Base-by-base conservation (phyloP, 2,888 invertebrate genomes). In the Andricus quercusramuli region DNA sequence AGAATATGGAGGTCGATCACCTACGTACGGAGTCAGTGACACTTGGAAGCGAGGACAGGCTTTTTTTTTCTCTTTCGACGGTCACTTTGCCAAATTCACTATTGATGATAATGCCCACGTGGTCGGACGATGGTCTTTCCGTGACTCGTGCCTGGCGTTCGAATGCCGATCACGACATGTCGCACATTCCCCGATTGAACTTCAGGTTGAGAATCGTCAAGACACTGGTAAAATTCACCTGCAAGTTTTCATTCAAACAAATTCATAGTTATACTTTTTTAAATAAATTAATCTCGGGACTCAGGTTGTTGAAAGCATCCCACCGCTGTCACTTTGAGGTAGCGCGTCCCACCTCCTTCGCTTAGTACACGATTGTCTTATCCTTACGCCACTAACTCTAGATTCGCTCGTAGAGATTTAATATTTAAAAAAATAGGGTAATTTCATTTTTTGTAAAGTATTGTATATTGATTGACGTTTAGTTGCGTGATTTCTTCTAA, bases 1-100 rank as follows among this genome's bases (percentile, higher is more conserved):
- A 88, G 84, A 85, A 88, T 89, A 90, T 90, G 89, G 92, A 92
- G 92, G 92, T 92, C 92, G 92, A 92, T 92, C 92, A 92, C 92
- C 92, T 92, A 92, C 90, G 92, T 87, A 89, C 91, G 82, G 91
- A 92, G 92, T 92, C 92, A 92, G 92, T 92, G 92, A 92, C 92
- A 92, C 92, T 91, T 91, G 86, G 86, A 83, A 81, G 82, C 83
- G 82, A 86, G 85, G 85, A 86, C 65, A 51, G 47, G 62, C 76
- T 62, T 66, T 76, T 81, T 81, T 78, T 78, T 62, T 87, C 82
- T 84, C 82, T 86, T 85, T 86, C 85, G 80, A 80, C 81, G 83
- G 83, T 80, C 83, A 79, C 82, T 79, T 85, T 82, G 83, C 82
- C 82, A 82, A 85, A 85, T 82, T 83, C 80, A 80, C 80, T 62